Evolutionary conservation across 2,888 invertebrate genomes (phyloP), one percentile per base, ranked within the genome.

Genomic region (Andrena bicolor): DNA sequence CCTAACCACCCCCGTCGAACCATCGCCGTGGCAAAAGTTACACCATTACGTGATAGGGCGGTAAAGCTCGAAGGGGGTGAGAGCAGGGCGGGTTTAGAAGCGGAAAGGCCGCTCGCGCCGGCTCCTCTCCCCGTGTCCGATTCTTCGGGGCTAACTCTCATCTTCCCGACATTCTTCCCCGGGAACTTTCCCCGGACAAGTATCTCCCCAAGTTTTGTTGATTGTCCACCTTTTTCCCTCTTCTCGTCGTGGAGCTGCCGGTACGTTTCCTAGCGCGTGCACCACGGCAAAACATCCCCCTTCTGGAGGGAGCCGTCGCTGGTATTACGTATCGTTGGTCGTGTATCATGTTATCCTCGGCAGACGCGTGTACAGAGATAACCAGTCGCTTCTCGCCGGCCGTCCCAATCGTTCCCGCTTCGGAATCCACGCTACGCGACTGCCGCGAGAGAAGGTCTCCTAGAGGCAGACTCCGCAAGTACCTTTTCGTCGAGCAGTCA

Each of bases 11-110:
- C 51, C 23, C 35, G 76, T 79, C 73, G 75, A 82, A 82, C 82
- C 82, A 79, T 89, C 80, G 82, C 85, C 86, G 80, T 82, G 88
- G 88, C 89, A 92, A 92, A 93, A 93, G 90, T 92, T 92, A 90
- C 91, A 90, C 91, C 90, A 91, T 93, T 93, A 92, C 90, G 92
- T 88, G 92, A 93, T 92, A 86, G 89, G 88, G 86, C 81, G 85
- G 88, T 88, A 90, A 90, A 90, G 89, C 85, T 84, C 60, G 28
- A 75, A 32, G 66, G 66, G 56, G n/a, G 61, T 61, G 69, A 76
- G 77, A 73, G 80, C 73, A 75, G 20, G 78, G 72, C 70, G 82
- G 63, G 77, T 70, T 76, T 76, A 23, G 76, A 77, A 78, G 51
- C 72, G 73, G 74, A 71, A 66, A 41, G 41, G 41, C 41, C 41